Base-by-base conservation (phyloP, 2,888 invertebrate species). In the Andrena marginata region DNA sequence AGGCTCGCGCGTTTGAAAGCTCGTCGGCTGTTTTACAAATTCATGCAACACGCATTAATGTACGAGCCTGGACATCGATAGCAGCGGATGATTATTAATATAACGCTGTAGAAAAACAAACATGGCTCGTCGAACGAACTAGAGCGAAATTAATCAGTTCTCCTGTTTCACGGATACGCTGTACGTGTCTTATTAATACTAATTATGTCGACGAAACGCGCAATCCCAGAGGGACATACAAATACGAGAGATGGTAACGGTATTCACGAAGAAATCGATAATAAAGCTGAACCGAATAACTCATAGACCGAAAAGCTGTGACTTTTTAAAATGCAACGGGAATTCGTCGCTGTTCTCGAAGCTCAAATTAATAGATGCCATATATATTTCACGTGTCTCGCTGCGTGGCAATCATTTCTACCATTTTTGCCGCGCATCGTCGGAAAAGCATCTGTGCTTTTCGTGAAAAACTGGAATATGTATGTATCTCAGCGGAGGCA, bases 61-160 rank as follows among this genome's bases (percentile, higher is more conserved):
- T n/a, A 6, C 23, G 35, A 29, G n/a, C 5, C 29, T 48, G 16
- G 42, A 59, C 31, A 48, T 2, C n/a, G 23, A 59, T 54, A 54
- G 54, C 16, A 5, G 7, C n/a, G n/a, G 33, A 48, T 42, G 48
- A 59, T 56, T 72, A 64, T 64, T 56, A 71, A 62, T 71, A 48
- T 31, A 16, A 13, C 33, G 35, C 7, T 16, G 26, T 16, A 51
- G n/a, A 29, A 42, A 56, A 20, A 62, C 26, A 35, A 20, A 20
- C 65, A 20, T 4, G 16, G 49, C 29, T 51, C 26, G 10, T 51
- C 51, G 26, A 13, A 35, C 20, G 33, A 75, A 35, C 56, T 49
- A 23, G 2, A 16, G 10, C 20, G 48, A 67, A 68, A 35, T 26
- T 35, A 51, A 75, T 62, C 33, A 48, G 56, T 56, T 64, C 42